Evolutionary conservation across 2,113 vertebrate genomes (phyloP).

Genomic region (Antennarius striatus): DNA sequence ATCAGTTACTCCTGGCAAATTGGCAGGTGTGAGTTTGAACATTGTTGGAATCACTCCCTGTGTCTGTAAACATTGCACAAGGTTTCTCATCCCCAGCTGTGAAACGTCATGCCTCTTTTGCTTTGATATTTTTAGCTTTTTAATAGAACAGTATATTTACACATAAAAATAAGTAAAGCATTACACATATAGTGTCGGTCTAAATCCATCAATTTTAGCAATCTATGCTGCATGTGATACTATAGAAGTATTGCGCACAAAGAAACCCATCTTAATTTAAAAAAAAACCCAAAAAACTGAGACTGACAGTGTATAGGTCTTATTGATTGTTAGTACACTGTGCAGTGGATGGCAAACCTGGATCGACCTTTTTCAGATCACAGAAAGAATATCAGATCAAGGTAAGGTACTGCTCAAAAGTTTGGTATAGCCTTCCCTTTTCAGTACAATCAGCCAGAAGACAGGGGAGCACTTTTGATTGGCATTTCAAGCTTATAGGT

Average conservation of each 20-base stretch:
- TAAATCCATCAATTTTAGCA: conserved; percentile 9
- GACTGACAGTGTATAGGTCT: neutral
- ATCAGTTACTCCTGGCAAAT: conserved; percentile 40
- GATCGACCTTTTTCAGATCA: neutral
- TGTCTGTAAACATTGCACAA: conserved; percentile 55
- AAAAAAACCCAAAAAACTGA: neutral
- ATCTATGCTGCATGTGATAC: neutral
- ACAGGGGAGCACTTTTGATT: neutral
- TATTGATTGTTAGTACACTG: conserved; percentile 1
- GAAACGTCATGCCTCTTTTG: conserved; percentile 28
- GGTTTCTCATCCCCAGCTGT: conserved; percentile 39
- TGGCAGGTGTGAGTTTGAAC: conserved; percentile 34
- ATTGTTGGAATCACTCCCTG: conserved; percentile 34
- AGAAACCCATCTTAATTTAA: neutral
- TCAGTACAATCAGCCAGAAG: neutral
- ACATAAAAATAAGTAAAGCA: conserved; percentile 3
- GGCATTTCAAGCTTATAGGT: too few species aligned
- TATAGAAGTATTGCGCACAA: neutral
- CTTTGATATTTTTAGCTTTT: conserved; percentile 41
- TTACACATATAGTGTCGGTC: neutral
- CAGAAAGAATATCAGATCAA: too few species aligned
- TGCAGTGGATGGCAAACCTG: neutral
- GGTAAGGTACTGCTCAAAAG: too few species aligned
- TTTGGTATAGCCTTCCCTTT: too few species aligned
- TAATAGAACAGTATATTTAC: neutral